phyloP scores from a whole-genome alignment of 2,888 invertebrate genomes.

The Drosophila quinaria region DNA sequence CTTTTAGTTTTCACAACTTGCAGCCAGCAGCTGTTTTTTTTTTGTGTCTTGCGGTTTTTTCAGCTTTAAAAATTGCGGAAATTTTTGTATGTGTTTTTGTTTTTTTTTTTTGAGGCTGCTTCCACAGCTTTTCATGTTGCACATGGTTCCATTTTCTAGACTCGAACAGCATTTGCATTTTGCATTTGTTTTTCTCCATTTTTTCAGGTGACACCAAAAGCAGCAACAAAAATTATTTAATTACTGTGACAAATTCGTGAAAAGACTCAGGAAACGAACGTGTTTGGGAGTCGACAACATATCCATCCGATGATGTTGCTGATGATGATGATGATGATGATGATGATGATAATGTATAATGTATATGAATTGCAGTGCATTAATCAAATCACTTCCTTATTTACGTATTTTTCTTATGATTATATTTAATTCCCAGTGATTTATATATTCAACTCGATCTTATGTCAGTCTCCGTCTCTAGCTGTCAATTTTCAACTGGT shows the following conservation, averaged over 20 bases:
- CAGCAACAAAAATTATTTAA: constrained; percentile 59
- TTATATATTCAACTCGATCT: constrained; percentile 39
- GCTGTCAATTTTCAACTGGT: constrained; percentile 33
- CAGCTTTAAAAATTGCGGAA: constrained; percentile 71
- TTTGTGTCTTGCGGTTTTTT: constrained; percentile 51
- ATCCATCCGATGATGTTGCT: constrained; percentile 1
- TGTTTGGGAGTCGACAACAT: constrained; percentile 29
- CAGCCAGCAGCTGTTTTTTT: constrained; percentile 26
- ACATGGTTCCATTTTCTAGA: constrained; percentile 70
- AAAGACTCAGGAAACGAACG: constrained; percentile 79
- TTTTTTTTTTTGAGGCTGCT: constrained; percentile 34
- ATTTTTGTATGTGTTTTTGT: constrained; percentile 43
- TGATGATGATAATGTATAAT: constrained; percentile 15
- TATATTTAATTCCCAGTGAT: constrained; percentile 54
- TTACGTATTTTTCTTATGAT: constrained; percentile 28
- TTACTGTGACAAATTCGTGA: constrained; percentile 65
- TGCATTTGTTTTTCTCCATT: constrained; percentile 25
- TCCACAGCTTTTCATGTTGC: constrained; percentile 57
- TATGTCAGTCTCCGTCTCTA: constrained; percentile 30
- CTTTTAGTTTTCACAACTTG: constrained; percentile 70
- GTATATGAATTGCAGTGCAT: constrained; percentile 49
- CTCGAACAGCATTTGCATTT: constrained; percentile 70
- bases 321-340: constrained; percentile 8
- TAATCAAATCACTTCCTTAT: constrained; percentile 67
- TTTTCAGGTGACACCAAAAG: constrained; percentile 28